Evolutionary conservation across 2,113 vertebrate genomes (phyloP).

Genomic region (Dermatemys mawii): DNA sequence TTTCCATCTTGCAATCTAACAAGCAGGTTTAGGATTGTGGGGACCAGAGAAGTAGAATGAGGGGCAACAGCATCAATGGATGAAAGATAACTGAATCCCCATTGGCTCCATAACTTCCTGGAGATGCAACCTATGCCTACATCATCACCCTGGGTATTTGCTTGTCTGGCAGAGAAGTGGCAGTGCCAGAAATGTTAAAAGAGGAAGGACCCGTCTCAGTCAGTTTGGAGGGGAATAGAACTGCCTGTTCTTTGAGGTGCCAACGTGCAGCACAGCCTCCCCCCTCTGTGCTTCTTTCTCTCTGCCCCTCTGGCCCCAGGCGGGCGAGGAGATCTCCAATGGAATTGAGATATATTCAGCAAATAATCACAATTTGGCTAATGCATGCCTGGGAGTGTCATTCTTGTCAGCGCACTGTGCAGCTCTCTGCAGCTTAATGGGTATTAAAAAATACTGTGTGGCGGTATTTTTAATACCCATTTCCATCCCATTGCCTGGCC

Average conservation of each 20-base stretch:
- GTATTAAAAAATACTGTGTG: neutral
- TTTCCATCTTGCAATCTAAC: neutral
- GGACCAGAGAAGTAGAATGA: neutral
- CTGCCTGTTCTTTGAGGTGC: neutral
- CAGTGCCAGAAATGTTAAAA: slow-evolving; percentile 51
- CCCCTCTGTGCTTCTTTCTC: slow-evolving; percentile 26
- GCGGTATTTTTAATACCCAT: neutral
- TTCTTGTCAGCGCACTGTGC: neutral
- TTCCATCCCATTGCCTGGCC: neutral
- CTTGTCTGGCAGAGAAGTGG: neutral
- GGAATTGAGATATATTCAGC: slow-evolving; percentile 57
- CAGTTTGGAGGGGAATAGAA: neutral
- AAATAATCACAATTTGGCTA: slow-evolving; percentile 45
- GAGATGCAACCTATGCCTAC: neutral
- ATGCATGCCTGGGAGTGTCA: slow-evolving; percentile 31
- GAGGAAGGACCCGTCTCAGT: neutral
- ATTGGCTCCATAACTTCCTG: neutral
- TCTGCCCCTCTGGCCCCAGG: slow-evolving; percentile 37
- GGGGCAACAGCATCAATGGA: neutral
- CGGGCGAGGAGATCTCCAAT: slow-evolving; percentile 52
- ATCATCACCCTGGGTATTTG: neutral
- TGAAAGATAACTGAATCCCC: fast-evolving
- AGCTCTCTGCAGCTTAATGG: too few species aligned
- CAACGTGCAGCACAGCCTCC: neutral
- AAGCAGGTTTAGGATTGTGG: too few species aligned